Evolutionary conservation across 2,797 vertebrate species (phyloP).

Genomic region (Cephalopachus bancanus): DNA sequence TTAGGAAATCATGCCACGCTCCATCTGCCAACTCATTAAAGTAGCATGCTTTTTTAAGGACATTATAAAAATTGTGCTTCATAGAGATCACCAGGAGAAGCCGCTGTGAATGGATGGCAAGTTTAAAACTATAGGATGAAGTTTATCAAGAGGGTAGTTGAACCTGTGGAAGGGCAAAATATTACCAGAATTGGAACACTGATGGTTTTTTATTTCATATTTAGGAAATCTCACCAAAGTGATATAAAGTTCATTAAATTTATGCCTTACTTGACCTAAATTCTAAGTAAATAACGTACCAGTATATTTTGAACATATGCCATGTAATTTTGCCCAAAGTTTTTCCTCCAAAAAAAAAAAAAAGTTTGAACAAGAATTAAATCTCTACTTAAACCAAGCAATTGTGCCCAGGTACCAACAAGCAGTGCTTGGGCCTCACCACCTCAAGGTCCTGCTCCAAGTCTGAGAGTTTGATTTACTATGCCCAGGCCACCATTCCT

Average conservation of each 20-base stretch:
- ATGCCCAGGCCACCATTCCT: not conserved
- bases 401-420: not conserved
- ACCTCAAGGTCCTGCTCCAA: not conserved
- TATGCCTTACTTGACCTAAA: not conserved
- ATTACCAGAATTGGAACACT: not conserved
- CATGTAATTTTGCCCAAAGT: not conserved
- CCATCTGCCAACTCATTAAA: slow-evolving; percentile 70
- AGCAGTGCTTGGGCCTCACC: not conserved
- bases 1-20: not conserved
- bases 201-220: not conserved
- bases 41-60: slow-evolving; percentile 53
- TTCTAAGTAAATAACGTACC: slow-evolving; percentile 14
- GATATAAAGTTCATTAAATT: not conserved
- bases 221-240: not conserved
- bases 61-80: slow-evolving; percentile 22
- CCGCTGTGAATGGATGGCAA: slow-evolving; percentile 30
- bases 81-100: slow-evolving; percentile 7
- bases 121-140: slow-evolving; percentile 9
- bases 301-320: slow-evolving; percentile 19
- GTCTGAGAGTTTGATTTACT: not conserved
- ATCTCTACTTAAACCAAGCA: not conserved
- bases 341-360: not conserved
- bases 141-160: not conserved
- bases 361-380: not conserved
- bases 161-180: not conserved